Evolutionary conservation across 2,888 invertebrate species (phyloP), one percentile per base, ranked within the genome.

Genomic region (Torymus texanus): DNA sequence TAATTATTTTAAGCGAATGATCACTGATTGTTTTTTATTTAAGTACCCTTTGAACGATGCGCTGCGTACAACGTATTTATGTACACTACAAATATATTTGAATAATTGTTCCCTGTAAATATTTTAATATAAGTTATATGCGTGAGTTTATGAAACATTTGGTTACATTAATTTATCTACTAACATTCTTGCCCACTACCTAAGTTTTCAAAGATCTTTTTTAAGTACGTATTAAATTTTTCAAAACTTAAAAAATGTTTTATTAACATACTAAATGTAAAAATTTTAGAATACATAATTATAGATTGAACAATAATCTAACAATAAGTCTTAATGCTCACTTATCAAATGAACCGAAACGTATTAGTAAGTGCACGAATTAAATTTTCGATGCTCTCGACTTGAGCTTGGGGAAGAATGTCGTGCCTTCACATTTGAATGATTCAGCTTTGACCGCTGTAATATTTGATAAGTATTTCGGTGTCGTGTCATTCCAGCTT

Each of bases 401-500:
- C 55, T 75, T 85, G 68, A 88, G 85, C 82, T 82, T 88, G 55
- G 82, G 85, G 81, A 86, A 89, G 53, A 89, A 77, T n/a, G 88
- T 81, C 14, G 83, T 18, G 70, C 83, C 85, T 21, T 85, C 74
- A 5, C 63, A 51, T 18, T 75, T 74, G 16, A 86, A 77, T 0
- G 56, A 24, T 16, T 81, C 65, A 5, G 55, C n/a, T 16, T 80
- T 53, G 13, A 10, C 16, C 0, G 76, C 29, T 24, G 65, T 16
- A 0, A 41, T 59, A 18, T 75, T n/a, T 66, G 55, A 67, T n/a
- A 85, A 62, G 66, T 85, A 85, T 5, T 77, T 56, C 4, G 89
- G 89, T 78, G 82, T 86, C 13, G 92, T 88, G 85, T 92, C 87
- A 2, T 83, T 77, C 93, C 94, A 94, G 80, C 84, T 88, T 81